Base-by-base conservation (phyloP, 1,140 invertebrate species). In the Diorhabda carinulata region DNA sequence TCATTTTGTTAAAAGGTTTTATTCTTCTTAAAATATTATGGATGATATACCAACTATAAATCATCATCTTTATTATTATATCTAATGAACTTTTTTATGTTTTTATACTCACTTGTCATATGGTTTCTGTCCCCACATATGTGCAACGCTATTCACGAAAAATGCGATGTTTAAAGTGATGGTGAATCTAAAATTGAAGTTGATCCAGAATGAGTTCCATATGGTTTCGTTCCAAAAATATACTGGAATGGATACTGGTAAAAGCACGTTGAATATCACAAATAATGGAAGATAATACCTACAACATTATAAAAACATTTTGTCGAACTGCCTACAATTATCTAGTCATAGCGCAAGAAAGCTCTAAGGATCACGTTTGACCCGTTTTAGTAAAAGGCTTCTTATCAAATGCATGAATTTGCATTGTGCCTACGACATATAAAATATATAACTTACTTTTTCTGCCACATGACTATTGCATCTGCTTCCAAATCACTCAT, bases 61-160 rank as follows among this genome's bases (percentile, higher is more conserved):
- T 25, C 25, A 25, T 25, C 25, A 25, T 25, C 25, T 25, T 25
- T 25, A 25, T 25, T 25, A 25, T 25, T 25, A 25, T 25, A 25
- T 25, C 25, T 25, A 25, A 25, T 25, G 62, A 64, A 64, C 9
- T n/a, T 7, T 61, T 40, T 6, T 61, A 9, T 25, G n/a, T 25
- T 7, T 61, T 64, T 64, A 52, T 56, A 81, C 81, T 82, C 82
- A 92, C 94, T 91, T 89, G 80, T 98, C 95, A 78, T 96, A 98
- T 2, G 95, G 95, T 75, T 89, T 90, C 71, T 90, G 87, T 41
- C 96, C 96, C 84, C 90, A 95, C 84, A 94, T 88, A 79, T 97
- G 95, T 1, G 95, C 95, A 9, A 93, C 89, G 78, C 93, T 95
- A 80, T 98, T 98, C 3, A 98, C 95, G 70, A 91, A 89, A 87